Percentiles rank a stretch among this genome's conserved stretches.
These are phyloP conservation scores for Molossus molossus DNA, from an alignment of 2,797 vertebrate species.

Conservation along the genomic window DNA sequence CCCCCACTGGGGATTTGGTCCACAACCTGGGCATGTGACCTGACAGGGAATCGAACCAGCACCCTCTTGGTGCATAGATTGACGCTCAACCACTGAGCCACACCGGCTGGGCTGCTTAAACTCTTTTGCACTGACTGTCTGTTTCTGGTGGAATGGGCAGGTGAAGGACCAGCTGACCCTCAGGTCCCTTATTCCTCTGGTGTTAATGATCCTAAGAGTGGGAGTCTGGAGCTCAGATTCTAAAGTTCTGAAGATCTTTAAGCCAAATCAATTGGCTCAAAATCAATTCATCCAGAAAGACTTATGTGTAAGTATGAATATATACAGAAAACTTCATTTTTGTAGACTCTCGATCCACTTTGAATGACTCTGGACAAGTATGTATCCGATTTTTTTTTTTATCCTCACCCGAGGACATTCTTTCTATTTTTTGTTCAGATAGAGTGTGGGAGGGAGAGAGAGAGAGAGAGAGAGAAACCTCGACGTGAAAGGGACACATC, in stretches of 20 bases:
- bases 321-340: not conserved
- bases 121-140: not conserved
- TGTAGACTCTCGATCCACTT: not conserved
- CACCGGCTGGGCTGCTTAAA: not conserved
- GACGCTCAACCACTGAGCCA: too few species aligned
- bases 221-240: not conserved
- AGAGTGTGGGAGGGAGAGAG: too few species aligned
- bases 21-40: too few species aligned
- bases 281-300: not conserved
- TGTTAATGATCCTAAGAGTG: not conserved
- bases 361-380: not conserved
- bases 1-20: too few species aligned
- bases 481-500: too few species aligned
- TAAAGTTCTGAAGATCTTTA: not conserved
- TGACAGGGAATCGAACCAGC: too few species aligned
- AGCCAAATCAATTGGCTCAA: not conserved
- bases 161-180: not conserved
- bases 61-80: too few species aligned
- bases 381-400: too few species aligned
- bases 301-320: not conserved
- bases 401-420: too few species aligned
- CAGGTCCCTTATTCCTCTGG: not conserved
- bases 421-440: too few species aligned
- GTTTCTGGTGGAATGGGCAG: not conserved
- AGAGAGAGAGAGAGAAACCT: too few species aligned